Conservation (phyloP, 2,797 vertebrate species). For the Acipenser oxyrinchus region DNA sequence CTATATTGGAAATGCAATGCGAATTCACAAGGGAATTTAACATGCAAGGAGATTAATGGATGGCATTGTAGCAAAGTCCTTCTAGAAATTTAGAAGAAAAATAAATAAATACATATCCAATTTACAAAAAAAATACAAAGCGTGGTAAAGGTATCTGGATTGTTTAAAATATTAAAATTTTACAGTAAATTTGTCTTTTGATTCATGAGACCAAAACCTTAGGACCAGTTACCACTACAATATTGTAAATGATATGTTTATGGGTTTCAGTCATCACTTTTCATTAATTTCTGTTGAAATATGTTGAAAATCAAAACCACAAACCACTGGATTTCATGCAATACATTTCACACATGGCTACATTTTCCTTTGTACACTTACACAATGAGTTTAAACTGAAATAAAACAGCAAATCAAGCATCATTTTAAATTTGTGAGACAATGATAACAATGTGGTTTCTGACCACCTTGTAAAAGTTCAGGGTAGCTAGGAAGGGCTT, state of each 20-base stretch:
- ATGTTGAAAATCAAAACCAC: constrained; percentile 40
- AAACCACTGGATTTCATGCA: constrained; percentile 20
- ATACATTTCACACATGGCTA: constrained; percentile 13
- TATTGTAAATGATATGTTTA: neutral
- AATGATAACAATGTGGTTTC: constrained; percentile 57
- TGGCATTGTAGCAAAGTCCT: too few relatives aligned
- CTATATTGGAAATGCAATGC: too few relatives aligned
- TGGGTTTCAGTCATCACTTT: constrained; percentile 28
- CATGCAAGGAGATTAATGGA: too few relatives aligned
- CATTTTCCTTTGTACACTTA: constrained; percentile 32
- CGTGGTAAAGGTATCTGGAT: too few relatives aligned
- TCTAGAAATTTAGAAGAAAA: too few relatives aligned
- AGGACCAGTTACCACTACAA: neutral
- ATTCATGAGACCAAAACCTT: constrained; percentile 2
- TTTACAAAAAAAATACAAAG: too few relatives aligned
- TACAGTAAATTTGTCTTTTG: neutral
- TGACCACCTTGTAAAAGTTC: constrained; percentile 44
- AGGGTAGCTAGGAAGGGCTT: constrained; percentile 44
- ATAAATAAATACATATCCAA: too few relatives aligned
- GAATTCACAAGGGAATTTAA: too few relatives aligned
- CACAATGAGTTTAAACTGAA: constrained; percentile 35
- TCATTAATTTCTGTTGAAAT: constrained; percentile 37
- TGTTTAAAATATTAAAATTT: too few relatives aligned
- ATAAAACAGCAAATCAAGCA: constrained; percentile 34
- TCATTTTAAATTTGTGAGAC: constrained; percentile 33